These are phyloP conservation scores for Tamias sibiricus DNA, from an alignment of 2,113 vertebrate genomes.

Conservation along the genomic window DNA sequence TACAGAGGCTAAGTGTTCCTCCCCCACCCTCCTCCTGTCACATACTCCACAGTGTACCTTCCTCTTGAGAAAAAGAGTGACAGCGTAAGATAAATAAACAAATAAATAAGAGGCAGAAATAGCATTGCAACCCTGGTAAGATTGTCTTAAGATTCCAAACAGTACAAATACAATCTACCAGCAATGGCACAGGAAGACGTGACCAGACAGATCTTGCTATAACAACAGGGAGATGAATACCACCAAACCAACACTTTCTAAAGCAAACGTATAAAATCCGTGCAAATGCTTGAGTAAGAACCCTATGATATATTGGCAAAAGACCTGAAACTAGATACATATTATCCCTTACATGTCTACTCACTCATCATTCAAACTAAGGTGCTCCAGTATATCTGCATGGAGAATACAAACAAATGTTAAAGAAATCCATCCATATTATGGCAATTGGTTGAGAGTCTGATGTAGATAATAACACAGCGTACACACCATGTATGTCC, in stretches of 20 bases:
- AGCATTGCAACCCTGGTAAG: slow-evolving; percentile 52
- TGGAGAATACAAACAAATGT: background rate
- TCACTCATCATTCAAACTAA: background rate
- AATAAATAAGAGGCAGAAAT: slow-evolving; percentile 72
- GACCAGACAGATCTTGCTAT: slow-evolving; percentile 56
- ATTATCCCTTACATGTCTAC: background rate
- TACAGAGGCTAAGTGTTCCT: slow-evolving; percentile 42
- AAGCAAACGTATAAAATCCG: slow-evolving; percentile 32
- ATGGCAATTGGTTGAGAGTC: background rate
- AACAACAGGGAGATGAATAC: slow-evolving; percentile 60
- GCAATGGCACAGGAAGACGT: slow-evolving; percentile 73
- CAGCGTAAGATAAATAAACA: slow-evolving; percentile 54
- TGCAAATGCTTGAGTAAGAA: background rate
- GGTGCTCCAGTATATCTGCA: background rate
- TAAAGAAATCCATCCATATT: background rate
- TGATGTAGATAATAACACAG: background rate
- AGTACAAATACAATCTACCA: slow-evolving; percentile 80
- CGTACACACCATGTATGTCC: background rate
- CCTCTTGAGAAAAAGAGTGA: slow-evolving; percentile 73
- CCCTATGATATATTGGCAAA: background rate
- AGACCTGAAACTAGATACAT: background rate
- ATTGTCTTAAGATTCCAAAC: slow-evolving; percentile 81
- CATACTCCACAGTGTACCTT: slow-evolving; percentile 67
- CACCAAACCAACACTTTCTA: slow-evolving; percentile 55
- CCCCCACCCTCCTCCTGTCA: slow-evolving; percentile 45